Percentiles rank a stretch among this genome's conserved stretches.
phyloP scores from a whole-genome alignment of 2,888 invertebrate genomes.

The Syritta pipiens region DNA sequence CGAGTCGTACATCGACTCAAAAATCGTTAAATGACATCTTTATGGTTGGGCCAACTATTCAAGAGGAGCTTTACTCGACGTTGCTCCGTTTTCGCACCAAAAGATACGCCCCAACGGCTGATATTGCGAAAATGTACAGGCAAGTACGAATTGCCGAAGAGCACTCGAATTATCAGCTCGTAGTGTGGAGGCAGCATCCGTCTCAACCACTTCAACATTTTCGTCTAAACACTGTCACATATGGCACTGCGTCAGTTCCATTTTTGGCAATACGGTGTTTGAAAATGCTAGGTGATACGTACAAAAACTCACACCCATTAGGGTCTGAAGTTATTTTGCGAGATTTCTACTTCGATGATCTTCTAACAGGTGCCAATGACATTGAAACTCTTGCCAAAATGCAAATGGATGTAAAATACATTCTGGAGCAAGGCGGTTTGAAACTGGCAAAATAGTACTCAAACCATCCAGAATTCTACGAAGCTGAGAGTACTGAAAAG shows the following conservation, averaged over 20 bases:
- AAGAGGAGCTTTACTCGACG: constrained; percentile 24
- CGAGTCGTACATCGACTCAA: not conserved
- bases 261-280: not conserved
- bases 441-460: not conserved
- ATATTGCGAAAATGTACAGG: constrained; percentile 4
- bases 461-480: not conserved
- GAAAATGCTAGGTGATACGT: not conserved
- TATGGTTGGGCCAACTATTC: constrained; percentile 14
- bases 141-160: not conserved
- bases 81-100: constrained; percentile 23
- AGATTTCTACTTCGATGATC: too few relatives aligned
- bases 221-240: not conserved
- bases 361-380: not conserved
- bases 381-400: too few relatives aligned
- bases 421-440: not conserved
- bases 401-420: not conserved
- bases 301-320: too few relatives aligned
- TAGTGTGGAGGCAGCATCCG: not conserved
- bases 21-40: not conserved
- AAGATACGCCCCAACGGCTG: not conserved
- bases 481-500: not conserved
- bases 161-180: not conserved
- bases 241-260: not conserved
- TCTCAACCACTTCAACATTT: not conserved
- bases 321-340: too few relatives aligned